Conservation (phyloP, 2,797 vertebrate genomes). For the Melanotaenia pygmaea region DNA sequence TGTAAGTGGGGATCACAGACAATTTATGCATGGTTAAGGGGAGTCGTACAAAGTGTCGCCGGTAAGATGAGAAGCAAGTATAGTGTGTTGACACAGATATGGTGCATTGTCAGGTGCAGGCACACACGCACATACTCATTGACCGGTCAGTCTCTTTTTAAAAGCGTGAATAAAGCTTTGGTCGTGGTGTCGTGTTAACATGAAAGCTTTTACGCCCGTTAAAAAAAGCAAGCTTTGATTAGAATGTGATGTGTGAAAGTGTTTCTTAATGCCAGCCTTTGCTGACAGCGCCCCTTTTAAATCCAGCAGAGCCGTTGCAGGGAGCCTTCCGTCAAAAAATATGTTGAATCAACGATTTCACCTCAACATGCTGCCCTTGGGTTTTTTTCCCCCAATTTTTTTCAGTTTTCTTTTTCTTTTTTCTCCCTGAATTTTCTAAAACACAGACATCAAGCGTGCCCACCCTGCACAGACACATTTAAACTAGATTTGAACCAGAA, state of each 20-base stretch:
- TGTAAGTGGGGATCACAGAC: conserved; percentile 58
- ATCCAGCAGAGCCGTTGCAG: conserved; percentile 64
- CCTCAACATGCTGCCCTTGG: conserved; percentile 44
- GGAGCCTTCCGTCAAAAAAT: conserved; percentile 73
- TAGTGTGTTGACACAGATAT: conserved; percentile 69
- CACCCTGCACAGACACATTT: conserved; percentile 30
- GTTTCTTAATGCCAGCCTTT: conserved; percentile 73
- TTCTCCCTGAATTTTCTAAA: conserved; percentile 29
- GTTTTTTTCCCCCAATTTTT: background rate
- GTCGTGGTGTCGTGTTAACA: conserved; percentile 79
- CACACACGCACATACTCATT: conserved; percentile 48
- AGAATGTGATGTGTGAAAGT: conserved; percentile 73
- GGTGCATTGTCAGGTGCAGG: conserved; percentile 57
- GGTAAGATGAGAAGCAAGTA: conserved; percentile 72
- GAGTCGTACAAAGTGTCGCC: conserved; percentile 58
- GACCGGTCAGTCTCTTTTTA: conserved; percentile 67
- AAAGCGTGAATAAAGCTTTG: conserved; percentile 75
- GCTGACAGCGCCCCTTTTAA: conserved; percentile 73
- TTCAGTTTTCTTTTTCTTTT: background rate
- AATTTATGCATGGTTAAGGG: conserved; percentile 58
- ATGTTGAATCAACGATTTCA: conserved; percentile 71
- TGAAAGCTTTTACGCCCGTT: conserved; percentile 77
- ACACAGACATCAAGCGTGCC: conserved; percentile 48
- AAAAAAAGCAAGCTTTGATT: conserved; percentile 79
- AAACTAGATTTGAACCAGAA: conserved; percentile 38